Base-by-base conservation (phyloP, 2,797 vertebrate species). In the Trematomus bernacchii region DNA sequence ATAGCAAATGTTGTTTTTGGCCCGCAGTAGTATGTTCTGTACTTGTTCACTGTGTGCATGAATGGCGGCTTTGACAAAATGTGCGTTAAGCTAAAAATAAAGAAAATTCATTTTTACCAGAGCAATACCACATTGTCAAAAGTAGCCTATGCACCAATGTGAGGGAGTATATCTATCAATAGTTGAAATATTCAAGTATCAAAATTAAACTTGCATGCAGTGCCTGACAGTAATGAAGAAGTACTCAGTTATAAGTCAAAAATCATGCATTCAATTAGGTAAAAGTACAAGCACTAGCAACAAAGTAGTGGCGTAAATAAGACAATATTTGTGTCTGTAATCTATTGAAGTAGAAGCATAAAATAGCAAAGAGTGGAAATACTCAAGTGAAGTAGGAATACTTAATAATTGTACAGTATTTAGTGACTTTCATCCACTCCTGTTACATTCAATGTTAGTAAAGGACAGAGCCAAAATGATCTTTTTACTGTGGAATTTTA, bases 1-100 rank as follows among this genome's bases (percentile, higher is more conserved):
- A 87, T 71, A 51, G 37, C 48, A 62, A 47, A 71, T 88, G 77
- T 87, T 87, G 55, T 74, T 76, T 66, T 80, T 90, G 86, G 84
- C 73, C 58, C 44, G 61, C 5, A 8, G 21, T 3, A 3, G 18
- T 50, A 10, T 54, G 44, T 21, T 4, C 58, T 61, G 43, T 47
- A 71, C 61, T 42, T 40, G 58, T 54, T 72, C 60, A 43, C 27
- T 27, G 48, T 0, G 10, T 47, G 46, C 40, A 58, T 33, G 21
- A 10, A 55, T 37, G 58, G 43, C 4, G 21, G 52, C 55, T 57
- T 43, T 46, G 43, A 52, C 9, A n/a, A 43, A 5, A 11, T 75
- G 33, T 66, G 10, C 19, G 59, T 63, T 77, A 15, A 40, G 12
- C 19, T 30, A n/a, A n/a, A 50, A 54, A 46, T 37, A 1, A 27